phyloP scores from a whole-genome alignment of 2,113 vertebrate genomes.

The Anoplopoma fimbria region DNA sequence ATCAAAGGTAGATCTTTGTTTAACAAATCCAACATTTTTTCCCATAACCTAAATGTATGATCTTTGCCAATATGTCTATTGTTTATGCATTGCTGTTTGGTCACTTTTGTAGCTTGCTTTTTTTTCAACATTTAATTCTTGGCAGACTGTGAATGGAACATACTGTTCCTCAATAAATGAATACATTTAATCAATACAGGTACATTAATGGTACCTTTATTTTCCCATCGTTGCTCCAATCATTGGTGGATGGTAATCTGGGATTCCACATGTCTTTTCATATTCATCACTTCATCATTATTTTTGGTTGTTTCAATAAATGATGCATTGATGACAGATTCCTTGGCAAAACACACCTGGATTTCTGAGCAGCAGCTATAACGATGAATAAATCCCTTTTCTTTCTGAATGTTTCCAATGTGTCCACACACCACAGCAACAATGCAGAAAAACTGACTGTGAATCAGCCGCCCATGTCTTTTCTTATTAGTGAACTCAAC shows the following conservation, averaged over 20 bases:
- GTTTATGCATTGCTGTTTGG: background rate
- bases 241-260: background rate
- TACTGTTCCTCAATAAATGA: too few species aligned
- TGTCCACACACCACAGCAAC: background rate
- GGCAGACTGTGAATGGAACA: background rate
- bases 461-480: background rate
- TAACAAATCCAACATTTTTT: too few species aligned
- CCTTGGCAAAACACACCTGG: background rate
- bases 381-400: slow-evolving; percentile 34
- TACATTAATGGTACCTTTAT: background rate
- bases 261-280: background rate
- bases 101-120: background rate
- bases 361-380: slow-evolving; percentile 11
- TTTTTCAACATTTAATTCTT: too few species aligned
- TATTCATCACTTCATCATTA: background rate
- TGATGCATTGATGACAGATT: slow-evolving; percentile 24
- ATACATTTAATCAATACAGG: background rate
- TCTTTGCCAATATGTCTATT: too few species aligned
- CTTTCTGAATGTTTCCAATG: background rate
- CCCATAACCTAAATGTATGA: too few species aligned
- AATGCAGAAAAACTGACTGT: background rate
- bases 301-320: background rate
- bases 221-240: background rate
- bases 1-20: too few species aligned
- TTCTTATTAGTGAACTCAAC: background rate